Base-by-base conservation (phyloP, 1,140 invertebrate species). In the Trissolcus basalis region DNA sequence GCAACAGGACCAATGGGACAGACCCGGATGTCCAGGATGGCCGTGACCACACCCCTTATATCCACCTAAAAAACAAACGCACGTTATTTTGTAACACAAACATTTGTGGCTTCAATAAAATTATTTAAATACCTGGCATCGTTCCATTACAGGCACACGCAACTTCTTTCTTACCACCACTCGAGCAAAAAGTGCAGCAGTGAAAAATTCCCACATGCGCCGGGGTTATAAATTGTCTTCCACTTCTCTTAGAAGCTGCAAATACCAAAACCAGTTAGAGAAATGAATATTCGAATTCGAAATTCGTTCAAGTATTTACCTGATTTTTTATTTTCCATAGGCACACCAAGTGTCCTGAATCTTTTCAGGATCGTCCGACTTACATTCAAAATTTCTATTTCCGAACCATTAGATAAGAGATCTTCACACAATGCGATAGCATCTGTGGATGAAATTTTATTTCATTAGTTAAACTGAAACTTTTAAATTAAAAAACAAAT, bases 1-100 rank as follows among this genome's bases (percentile, higher is more conserved):
- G 83, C 93, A 95, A 78, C 94, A 95, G n/a, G 93, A 94, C 94
- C 94, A 95, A 86, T 95, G 93, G 39, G 92, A 87, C 56, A 91
- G 85, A 39, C 93, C 93, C 11, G 93, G 93, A 89, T 94, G 94
- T 15, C 93, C 93, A 43, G 89, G 86, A 82, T 95, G 93, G 13
- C 93, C 94, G 87, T 95, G 94, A 0, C 94, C 94, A 81, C 94
- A 95, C 78, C 93, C 93, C 83, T 89, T 91, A 78, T 94, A 95
- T 13, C 93, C 93, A 50, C 91, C 92, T 80, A 83, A 68, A 61
- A 81, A 56, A 45, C 13, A 19, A 43, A n/a, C n/a, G n/a, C n/a
- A n/a, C n/a, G n/a, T n/a, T n/a, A n/a, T n/a, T n/a, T n/a, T n/a
- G n/a, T n/a, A 3, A 27, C 6, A 27, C 6, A 27, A 27, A 27